Percentiles rank a stretch among this genome's conserved stretches.
phyloP scores from a whole-genome alignment of 64 coral and sea anemone genomes.

The Exaiptasia diaphana region DNA sequence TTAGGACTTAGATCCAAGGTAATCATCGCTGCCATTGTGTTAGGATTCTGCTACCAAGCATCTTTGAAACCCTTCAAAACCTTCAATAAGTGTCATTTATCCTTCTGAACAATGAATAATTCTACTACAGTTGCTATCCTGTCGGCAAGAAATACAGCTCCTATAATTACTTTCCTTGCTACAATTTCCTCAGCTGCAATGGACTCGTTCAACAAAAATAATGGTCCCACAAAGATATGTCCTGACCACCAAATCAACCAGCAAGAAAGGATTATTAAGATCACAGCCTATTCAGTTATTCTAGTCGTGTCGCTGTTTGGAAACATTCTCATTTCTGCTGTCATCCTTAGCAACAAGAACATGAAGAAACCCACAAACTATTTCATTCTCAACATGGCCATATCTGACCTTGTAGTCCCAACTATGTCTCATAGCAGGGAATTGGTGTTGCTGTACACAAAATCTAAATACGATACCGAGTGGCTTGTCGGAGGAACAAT shows the following conservation, averaged over 20 bases:
- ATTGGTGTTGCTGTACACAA: not conserved
- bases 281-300: not conserved
- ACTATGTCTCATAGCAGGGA: not conserved
- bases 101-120: too few species aligned
- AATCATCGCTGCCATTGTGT: too few species aligned
- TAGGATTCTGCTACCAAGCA: too few species aligned
- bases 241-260: not conserved
- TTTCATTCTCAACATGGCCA: not conserved
- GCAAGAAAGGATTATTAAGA: not conserved
- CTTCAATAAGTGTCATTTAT: too few species aligned
- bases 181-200: too few species aligned
- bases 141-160: too few species aligned
- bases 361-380: not conserved
- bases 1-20: too few species aligned
- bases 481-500: constrained; percentile 39
- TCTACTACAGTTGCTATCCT: too few species aligned
- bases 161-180: too few species aligned
- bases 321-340: not conserved
- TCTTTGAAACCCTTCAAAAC: too few species aligned
- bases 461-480: too few species aligned
- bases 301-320: not conserved
- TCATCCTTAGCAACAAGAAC: not conserved
- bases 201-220: not conserved
- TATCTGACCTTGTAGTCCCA: not conserved
- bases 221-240: not conserved